These are phyloP conservation scores for Hipposideros larvatus DNA, from an alignment of 2,797 vertebrate species.

Conservation along the genomic window DNA sequence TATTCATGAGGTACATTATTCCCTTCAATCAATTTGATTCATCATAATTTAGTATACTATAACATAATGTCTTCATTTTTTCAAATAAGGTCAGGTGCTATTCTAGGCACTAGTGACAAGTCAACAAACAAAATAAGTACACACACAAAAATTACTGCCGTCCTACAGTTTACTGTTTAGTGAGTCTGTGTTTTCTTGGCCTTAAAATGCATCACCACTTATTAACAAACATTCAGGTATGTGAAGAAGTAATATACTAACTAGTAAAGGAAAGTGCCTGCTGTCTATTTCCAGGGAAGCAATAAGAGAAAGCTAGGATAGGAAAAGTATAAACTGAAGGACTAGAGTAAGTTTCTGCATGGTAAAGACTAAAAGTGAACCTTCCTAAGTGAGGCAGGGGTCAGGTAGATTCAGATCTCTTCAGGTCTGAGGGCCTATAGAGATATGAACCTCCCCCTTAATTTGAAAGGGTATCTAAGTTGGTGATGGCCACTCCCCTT, in stretches of 20 bases:
- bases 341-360: background rate
- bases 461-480: background rate
- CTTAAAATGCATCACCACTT: background rate
- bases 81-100: background rate
- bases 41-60: background rate
- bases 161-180: background rate
- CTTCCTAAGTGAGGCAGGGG: background rate
- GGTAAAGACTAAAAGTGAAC: background rate
- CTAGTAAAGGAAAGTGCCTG: background rate
- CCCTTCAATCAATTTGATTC: background rate
- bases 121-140: background rate
- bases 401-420: background rate
- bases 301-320: background rate
- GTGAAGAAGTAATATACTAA: background rate
- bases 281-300: background rate
- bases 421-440: background rate
- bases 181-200: background rate
- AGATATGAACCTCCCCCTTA: background rate
- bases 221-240: background rate
- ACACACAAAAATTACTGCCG: background rate
- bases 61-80: constrained; percentile 9
- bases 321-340: background rate
- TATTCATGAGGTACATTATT: constrained; percentile 31
- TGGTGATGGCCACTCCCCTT: background rate
- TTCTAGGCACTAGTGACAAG: background rate